Evolutionary conservation across 2,888 invertebrate genomes (phyloP), one percentile per base, ranked within the genome.

Genomic region (Andrena minutula): DNA sequence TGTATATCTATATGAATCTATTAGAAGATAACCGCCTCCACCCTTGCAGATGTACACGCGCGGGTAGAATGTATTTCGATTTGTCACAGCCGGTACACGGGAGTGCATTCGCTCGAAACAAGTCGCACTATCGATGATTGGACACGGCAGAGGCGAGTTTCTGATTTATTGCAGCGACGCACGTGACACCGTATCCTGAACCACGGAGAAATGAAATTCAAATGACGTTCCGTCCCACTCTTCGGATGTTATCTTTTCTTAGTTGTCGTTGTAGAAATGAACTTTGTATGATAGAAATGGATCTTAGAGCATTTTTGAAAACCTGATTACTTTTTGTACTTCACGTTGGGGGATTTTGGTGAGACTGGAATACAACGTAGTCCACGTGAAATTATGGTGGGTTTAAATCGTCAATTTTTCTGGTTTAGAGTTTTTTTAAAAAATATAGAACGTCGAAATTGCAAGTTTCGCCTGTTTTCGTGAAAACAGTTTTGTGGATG

Each of bases 31-130:
- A 88, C 75, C 82, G 26, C 58, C 66, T 56, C 35, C 72, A 68
- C 70, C 41, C 79, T 83, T 72, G 75, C 76, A 74, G 28, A 86
- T 86, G 83, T 77, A 84, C 76, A 82, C 79, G 68, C 63, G 71
- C 84, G 86, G 56, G 85, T 83, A 85, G 86, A 84, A 88, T 90
- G 85, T 89, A 89, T 89, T 90, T 87, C 89, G 86, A 90, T 90
- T 89, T 88, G 90, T 90, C 90, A 89, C 87, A 85, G 82, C 83
- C 79, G 78, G 85, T 69, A 79, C 75, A 75, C 83, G 77, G 56
- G 56, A 56, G 84, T 79, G 60, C 80, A 79, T 89, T 89, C 88
- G 85, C 82, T 79, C 84, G 63, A 47, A 41, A 49, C 61, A 83
- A 80, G 78, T 85, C 87, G 89, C 86, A 88, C 90, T 89, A 91